These are phyloP conservation scores for Polylopha cassiicola DNA, from an alignment of 2,888 invertebrate genomes.

Conservation along the genomic window DNA sequence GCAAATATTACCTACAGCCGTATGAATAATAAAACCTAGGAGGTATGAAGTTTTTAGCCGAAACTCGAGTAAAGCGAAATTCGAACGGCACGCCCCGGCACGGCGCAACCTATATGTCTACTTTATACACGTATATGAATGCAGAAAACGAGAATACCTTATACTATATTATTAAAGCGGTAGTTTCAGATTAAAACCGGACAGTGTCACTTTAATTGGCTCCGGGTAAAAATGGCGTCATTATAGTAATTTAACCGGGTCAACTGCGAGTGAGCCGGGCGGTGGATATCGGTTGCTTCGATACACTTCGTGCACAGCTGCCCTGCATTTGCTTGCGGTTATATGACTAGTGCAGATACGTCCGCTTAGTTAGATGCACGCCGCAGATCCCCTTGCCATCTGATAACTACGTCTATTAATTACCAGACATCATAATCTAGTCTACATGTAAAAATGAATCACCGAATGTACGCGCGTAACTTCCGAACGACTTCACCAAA, in stretches of 20 bases:
- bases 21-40: no score
- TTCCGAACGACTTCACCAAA: no score
- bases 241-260: constrained; percentile 51
- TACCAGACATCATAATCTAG: no score
- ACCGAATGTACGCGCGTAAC: no score
- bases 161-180: constrained; percentile 12
- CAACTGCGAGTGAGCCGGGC: constrained; percentile 34
- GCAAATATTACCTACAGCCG: no score
- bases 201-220: constrained; percentile 42
- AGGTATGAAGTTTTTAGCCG: no score
- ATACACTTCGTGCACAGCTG: constrained; percentile 49
- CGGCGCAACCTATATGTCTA: constrained; percentile 8
- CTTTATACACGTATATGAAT: background rate
- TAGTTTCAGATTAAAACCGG: constrained; percentile 21
- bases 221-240: constrained; percentile 46
- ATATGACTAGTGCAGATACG: constrained; percentile 31
- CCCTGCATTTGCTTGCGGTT: constrained; percentile 40
- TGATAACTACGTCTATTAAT: no score
- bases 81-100: constrained; percentile 4
- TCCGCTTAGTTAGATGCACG: constrained; percentile 21
- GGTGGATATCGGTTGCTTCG: constrained; percentile 17
- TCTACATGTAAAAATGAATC: no score
- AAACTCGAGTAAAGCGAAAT: constrained; percentile 15
- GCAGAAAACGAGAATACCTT: constrained; percentile 19
- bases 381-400: constrained; percentile 6